Conservation (phyloP, 2,113 vertebrate species). For the Tragelaphus buxtoni region DNA sequence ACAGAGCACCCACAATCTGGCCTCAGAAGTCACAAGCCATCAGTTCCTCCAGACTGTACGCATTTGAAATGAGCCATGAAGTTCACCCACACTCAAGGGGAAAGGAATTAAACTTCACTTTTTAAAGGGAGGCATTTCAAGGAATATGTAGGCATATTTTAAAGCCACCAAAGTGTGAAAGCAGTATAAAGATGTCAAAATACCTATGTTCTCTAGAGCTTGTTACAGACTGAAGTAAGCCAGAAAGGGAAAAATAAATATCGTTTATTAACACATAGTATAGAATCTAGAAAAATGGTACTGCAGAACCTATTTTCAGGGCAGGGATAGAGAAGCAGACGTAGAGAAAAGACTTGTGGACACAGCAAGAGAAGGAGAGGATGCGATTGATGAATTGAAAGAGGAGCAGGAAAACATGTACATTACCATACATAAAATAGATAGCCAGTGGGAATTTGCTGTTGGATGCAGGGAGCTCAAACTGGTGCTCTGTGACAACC, state of each 20-base stretch:
- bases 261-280: accelerated
- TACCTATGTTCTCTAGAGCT: not conserved
- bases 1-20: not conserved
- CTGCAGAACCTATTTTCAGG: not conserved
- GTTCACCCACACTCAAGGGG: not conserved
- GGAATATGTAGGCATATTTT: not conserved
- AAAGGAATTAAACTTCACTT: not conserved
- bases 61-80: not conserved
- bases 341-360: not conserved
- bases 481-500: not conserved
- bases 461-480: not conserved
- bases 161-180: not conserved
- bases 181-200: not conserved
- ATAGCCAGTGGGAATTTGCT: not conserved
- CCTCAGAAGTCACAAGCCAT: not conserved
- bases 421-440: not conserved
- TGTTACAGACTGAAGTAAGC: not conserved
- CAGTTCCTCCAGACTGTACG: not conserved
- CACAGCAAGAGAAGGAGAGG: not conserved
- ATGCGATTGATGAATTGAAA: not conserved
- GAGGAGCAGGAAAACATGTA: not conserved
- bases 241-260: not conserved
- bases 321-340: not conserved
- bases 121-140: not conserved
- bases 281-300: not conserved